Conservation (phyloP, 2,888 invertebrate genomes). For the Drosophila demipolita region DNA sequence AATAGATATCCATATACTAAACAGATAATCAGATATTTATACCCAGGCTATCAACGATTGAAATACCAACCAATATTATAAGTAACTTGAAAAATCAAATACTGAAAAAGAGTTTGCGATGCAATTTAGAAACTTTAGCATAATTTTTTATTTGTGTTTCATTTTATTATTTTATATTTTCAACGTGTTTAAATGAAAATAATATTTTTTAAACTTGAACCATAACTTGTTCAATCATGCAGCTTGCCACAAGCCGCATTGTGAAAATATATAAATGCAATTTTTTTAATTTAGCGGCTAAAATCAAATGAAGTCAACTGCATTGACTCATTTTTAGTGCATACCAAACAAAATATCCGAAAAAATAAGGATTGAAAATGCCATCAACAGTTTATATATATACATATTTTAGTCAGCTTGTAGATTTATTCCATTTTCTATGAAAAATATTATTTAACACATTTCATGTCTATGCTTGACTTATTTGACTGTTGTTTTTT, state of each 20-base stretch:
- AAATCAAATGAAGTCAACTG: slow-evolving; percentile 77
- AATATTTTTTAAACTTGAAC: neutral
- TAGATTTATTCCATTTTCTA: neutral
- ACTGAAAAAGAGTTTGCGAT: neutral
- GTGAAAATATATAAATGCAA: slow-evolving; percentile 10
- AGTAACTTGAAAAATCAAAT: neutral
- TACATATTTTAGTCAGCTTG: neutral
- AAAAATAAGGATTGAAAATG: slow-evolving; percentile 4
- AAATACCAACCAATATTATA: neutral
- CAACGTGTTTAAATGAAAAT: neutral
- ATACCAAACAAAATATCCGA: slow-evolving; percentile 28
- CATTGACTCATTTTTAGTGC: slow-evolving; percentile 68
- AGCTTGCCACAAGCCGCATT: slow-evolving; percentile 3
- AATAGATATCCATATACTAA: neutral
- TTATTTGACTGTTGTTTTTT: neutral
- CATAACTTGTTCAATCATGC: slow-evolving; percentile 9
- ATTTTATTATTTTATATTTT: neutral
- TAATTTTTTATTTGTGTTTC: too few species aligned
- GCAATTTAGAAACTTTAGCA: neutral
- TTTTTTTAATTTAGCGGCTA: slow-evolving; percentile 51
- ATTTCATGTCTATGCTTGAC: neutral
- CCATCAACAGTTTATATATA: slow-evolving; percentile 37
- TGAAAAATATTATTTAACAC: neutral
- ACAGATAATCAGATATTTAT: neutral
- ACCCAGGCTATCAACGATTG: neutral